A percentile compares a stretch with the other conserved stretches of the same genome.
Evolutionary conservation across 2,797 vertebrate species (phyloP).

Genomic region (Thalassophryne amazonica): DNA sequence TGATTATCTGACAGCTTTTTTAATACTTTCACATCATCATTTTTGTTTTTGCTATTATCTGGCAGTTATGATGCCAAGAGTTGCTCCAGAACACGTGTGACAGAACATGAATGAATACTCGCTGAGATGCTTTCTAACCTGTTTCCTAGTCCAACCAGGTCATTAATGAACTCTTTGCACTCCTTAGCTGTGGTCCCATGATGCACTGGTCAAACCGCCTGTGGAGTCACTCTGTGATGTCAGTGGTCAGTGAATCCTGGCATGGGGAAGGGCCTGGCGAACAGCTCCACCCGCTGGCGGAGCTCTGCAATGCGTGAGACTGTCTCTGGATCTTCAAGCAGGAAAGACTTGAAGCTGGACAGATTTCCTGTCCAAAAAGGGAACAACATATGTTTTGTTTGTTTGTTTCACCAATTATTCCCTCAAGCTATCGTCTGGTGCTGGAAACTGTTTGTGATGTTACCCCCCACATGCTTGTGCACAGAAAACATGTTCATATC

Average conservation of each 20-base stretch:
- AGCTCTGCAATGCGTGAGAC: conserved; percentile 69
- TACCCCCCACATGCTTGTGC: too few relatives aligned
- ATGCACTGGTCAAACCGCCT: background rate
- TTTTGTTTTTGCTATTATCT: background rate
- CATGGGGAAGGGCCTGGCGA: conserved; percentile 87
- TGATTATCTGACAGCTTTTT: background rate
- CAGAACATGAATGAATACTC: too few relatives aligned
- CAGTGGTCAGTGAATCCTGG: conserved; percentile 78
- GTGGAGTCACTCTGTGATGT: background rate
- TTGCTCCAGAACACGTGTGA: background rate
- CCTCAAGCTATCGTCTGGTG: too few relatives aligned
- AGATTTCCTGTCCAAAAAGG: conserved; percentile 73
- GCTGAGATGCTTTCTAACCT: too few relatives aligned
- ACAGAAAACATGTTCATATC: too few relatives aligned
- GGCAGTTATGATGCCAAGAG: background rate
- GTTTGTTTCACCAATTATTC: too few relatives aligned
- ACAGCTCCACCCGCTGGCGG: conserved; percentile 81
- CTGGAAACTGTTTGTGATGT: too few relatives aligned
- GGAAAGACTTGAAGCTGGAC: conserved; percentile 79
- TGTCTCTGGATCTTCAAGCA: conserved; percentile 76
- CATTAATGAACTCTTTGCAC: too few relatives aligned
- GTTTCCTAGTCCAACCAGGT: too few relatives aligned
- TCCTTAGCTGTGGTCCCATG: too few relatives aligned
- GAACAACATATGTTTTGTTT: background rate
- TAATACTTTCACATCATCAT: background rate